phyloP scores from a whole-genome alignment of 92 coral and sea anemone genomes.

The Phenganax marumi region DNA sequence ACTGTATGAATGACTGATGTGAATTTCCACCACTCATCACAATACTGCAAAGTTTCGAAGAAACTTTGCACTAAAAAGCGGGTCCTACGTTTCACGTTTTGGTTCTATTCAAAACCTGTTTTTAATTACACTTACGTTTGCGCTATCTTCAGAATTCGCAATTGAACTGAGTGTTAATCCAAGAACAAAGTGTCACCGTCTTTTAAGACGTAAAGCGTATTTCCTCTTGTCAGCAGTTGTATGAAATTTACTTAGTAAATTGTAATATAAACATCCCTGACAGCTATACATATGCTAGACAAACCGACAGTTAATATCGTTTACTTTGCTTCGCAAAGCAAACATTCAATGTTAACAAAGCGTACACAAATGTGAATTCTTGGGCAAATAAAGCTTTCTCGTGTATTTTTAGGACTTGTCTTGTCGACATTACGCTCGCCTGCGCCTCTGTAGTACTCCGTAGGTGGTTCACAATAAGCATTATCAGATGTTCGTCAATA shows the following conservation, averaged over 20 bases:
- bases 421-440: too few species aligned
- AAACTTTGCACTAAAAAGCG: neutral
- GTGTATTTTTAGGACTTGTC: slow-evolving; percentile 1
- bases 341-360: slow-evolving; percentile 30
- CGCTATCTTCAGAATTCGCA: slow-evolving; percentile 36
- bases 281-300: neutral
- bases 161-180: slow-evolving; percentile 27
- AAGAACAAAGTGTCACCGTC: neutral
- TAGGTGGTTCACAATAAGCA: too few species aligned
- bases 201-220: slow-evolving; percentile 5
- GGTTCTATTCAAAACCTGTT: neutral
- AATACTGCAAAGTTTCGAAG: too few species aligned
- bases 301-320: slow-evolving; percentile 15
- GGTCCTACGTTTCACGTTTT: neutral
- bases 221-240: slow-evolving; percentile 27
- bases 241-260: slow-evolving; percentile 39
- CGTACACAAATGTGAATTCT: slow-evolving; percentile 19
- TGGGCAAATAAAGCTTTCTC: slow-evolving; percentile 16
- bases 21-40: too few species aligned
- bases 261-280: slow-evolving; percentile 34
- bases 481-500: too few species aligned
- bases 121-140: slow-evolving; percentile 3
- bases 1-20: too few species aligned
- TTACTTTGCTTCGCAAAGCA: slow-evolving; percentile 36
- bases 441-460: too few species aligned